These are phyloP conservation scores for Sebastes oblongus DNA, from an alignment of 2,797 vertebrate genomes.

Conservation along the genomic window DNA sequence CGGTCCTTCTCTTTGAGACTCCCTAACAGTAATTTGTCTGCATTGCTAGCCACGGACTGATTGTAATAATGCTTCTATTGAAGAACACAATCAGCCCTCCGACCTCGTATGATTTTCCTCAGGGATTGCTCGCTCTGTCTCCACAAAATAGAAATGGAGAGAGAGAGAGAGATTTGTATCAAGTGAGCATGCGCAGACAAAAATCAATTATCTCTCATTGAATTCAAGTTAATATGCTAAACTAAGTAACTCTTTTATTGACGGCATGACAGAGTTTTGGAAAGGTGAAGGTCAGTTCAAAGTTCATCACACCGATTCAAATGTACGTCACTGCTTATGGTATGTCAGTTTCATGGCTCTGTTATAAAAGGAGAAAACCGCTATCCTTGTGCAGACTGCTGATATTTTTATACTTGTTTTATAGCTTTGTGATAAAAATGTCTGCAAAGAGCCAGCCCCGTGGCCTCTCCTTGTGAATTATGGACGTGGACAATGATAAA, in stretches of 20 bases:
- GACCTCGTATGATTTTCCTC: constrained; percentile 62
- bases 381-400: constrained; percentile 13
- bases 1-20: constrained; percentile 49
- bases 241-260: constrained; percentile 15
- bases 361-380: background rate
- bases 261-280: background rate
- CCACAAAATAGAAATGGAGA: constrained; percentile 40
- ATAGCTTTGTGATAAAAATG: constrained; percentile 33
- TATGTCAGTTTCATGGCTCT: background rate
- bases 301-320: background rate
- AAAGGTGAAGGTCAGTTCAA: constrained; percentile 14
- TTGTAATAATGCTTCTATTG: constrained; percentile 73
- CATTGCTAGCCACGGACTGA: constrained; percentile 63
- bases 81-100: constrained; percentile 74
- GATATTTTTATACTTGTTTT: constrained; percentile 27
- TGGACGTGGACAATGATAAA: constrained; percentile 32
- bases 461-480: constrained; percentile 14
- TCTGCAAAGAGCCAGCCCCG: background rate
- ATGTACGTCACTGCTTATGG: background rate
- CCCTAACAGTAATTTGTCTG: constrained; percentile 72
- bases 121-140: constrained; percentile 47
- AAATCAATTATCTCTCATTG: constrained; percentile 46
- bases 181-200: constrained; percentile 33
- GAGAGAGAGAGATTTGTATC: constrained; percentile 44
- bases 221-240: constrained; percentile 47